A percentile compares a stretch with the other conserved stretches of the same genome.
Evolutionary conservation across 2,113 vertebrate species (phyloP).

Genomic region (Pardalotus punctatus): DNA sequence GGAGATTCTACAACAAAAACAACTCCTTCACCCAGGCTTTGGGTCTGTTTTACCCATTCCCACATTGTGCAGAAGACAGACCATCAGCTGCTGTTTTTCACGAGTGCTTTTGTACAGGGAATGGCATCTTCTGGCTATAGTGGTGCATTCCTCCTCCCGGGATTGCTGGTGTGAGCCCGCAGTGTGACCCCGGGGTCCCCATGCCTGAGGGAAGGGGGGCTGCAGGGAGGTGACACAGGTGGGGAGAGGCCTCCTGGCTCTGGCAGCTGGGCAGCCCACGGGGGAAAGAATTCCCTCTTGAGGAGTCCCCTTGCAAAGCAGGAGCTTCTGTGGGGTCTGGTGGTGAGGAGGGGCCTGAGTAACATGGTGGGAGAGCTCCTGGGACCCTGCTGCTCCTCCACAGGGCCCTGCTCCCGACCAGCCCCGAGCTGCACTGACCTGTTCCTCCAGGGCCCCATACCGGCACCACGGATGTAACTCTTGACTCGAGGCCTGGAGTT

Average conservation of each 20-base stretch:
- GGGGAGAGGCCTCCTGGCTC: not conserved
- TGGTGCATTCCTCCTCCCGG: not conserved
- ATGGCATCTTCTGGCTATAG: not conserved
- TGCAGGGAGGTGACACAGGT: not conserved
- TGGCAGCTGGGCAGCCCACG: not conserved
- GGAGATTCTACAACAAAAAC: conserved; percentile 24
- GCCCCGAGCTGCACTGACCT: not conserved
- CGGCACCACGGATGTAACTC: accelerated
- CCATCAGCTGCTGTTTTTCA: conserved; percentile 4
- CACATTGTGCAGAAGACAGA: not conserved
- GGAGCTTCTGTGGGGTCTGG: not conserved
- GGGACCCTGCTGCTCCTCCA: no score
- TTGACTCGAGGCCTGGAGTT: not conserved
- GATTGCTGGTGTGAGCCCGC: not conserved
- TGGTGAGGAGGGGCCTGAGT: not conserved
- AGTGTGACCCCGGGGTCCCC: accelerated
- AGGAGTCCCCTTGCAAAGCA: not conserved
- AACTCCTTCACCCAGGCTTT: not conserved
- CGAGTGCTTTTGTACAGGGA: not conserved
- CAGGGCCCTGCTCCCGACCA: not conserved
- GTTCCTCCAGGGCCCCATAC: not conserved
- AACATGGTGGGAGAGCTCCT: accelerated
- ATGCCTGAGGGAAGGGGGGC: accelerated
- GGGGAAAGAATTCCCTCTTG: no score
- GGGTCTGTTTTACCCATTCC: conserved; percentile 46